Base-by-base conservation (phyloP, 2,888 invertebrate genomes). In the Caenorhabditis sinica region DNA sequence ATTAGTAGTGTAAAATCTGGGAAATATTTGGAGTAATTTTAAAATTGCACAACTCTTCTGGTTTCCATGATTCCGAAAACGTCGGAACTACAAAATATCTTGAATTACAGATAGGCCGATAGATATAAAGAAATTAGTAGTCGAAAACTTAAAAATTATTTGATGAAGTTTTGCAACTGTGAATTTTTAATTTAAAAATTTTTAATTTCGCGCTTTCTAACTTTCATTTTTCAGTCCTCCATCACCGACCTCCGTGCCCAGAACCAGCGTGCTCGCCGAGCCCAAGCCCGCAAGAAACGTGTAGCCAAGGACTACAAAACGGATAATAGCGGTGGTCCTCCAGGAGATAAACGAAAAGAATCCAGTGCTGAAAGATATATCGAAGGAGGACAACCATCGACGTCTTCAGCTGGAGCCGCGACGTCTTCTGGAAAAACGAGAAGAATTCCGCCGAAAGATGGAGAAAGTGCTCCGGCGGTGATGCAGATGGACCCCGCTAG, bases 381-480 rank as follows among this genome's bases (percentile, higher is more conserved):
- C 6, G 79, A 71, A n/a, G 79, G 79, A 2, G 63, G 60, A n/a
- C 69, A 71, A 53, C 77, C 69, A 20, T 77, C 79, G 6, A 79
- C 79, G 40, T 79, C 79, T 23, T 72, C 71, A 11, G 63, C 71
- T 1, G 71, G 65, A 0, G 53, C 40, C 23, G 49, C n/a, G 6
- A 51, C 74, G n/a, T 43, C 58, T 1, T 23, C 65, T 17, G 58
- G 49, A 65, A 58, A 43, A 17, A 66, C 28, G 17, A 30, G 79
- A 17, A 17, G 45, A 36, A 79, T 79, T 51, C 79, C 79, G 13
- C 79, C 79, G 25, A 79, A 79, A 30, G 79, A 79, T 45, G 79
- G 79, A 9, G 79, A 79, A 33, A 72, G 71, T n/a, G 79, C 79
- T 40, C 79, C 79, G 25, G 79, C 79, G 15, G 69, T 79, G 8